These are phyloP conservation scores for Psephotus haematonotus DNA, from an alignment of 2,113 vertebrate species.

Conservation along the genomic window DNA sequence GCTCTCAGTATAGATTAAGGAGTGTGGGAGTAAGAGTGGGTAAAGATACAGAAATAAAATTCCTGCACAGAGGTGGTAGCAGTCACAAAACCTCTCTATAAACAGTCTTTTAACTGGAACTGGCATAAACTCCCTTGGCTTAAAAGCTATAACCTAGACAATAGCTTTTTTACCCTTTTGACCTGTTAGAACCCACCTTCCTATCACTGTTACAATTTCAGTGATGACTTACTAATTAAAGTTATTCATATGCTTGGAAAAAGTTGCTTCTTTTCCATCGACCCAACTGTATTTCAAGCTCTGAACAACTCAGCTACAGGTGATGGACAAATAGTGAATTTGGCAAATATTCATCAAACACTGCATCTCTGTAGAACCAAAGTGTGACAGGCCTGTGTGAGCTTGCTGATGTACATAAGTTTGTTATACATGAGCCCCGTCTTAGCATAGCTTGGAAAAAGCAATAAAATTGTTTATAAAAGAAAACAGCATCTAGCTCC, in stretches of 20 bases:
- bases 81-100: not conserved
- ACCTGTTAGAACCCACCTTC: not conserved
- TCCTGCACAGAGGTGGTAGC: not conserved
- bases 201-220: not conserved
- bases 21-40: constrained; percentile 14
- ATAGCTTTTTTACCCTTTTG: not conserved
- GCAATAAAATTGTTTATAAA: not conserved
- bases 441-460: not conserved
- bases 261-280: constrained; percentile 11
- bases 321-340: not conserved
- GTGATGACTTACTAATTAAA: not conserved
- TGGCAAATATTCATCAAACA: not conserved
- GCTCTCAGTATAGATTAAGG: not conserved
- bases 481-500: not conserved
- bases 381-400: not conserved
- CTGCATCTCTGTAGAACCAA: not conserved
- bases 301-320: not conserved
- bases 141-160: not conserved
- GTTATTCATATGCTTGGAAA: not conserved
- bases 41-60: constrained; percentile 9
- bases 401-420: not conserved
- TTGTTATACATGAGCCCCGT: not conserved
- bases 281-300: not conserved
- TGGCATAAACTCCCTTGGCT: not conserved
- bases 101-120: not conserved